Conservation (phyloP, 2,888 invertebrate genomes). For the Pollenia labialis region DNA sequence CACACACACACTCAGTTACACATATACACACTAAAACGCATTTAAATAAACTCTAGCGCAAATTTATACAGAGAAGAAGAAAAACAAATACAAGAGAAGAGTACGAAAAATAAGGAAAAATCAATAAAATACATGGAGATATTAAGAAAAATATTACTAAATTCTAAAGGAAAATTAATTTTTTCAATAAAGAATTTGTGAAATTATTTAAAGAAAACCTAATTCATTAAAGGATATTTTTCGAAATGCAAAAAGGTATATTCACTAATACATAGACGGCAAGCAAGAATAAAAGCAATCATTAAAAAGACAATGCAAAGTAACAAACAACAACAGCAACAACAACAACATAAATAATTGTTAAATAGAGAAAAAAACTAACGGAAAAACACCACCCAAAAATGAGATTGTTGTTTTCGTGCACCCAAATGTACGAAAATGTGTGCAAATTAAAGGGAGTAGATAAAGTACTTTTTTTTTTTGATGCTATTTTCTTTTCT, state of each 20-base stretch:
- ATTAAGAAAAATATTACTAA: slow-evolving; percentile 36
- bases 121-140: slow-evolving; percentile 60
- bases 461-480: slow-evolving; percentile 30
- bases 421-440: slow-evolving; percentile 17
- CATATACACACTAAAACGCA: not conserved
- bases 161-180: slow-evolving; percentile 19
- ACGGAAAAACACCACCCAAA: slow-evolving; percentile 70
- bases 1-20: slow-evolving; percentile 21
- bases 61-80: slow-evolving; percentile 35
- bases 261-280: slow-evolving; percentile 25
- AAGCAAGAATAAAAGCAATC: not conserved
- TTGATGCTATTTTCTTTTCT: not conserved
- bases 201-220: not conserved
- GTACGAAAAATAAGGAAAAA: slow-evolving; percentile 66
- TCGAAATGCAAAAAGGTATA: not conserved
- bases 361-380: slow-evolving; percentile 55
- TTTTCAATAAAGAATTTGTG: not conserved
- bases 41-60: slow-evolving; percentile 31
- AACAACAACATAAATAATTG: slow-evolving; percentile 44
- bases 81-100: slow-evolving; percentile 21
- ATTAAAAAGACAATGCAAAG: slow-evolving; percentile 9
- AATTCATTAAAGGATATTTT: slow-evolving; percentile 3
- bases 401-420: slow-evolving; percentile 46
- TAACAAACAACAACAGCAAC: slow-evolving; percentile 11
- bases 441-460: slow-evolving; percentile 24